Evolutionary conservation across 2,888 invertebrate genomes (phyloP).

Genomic region (Caenorhabditis sp.): DNA sequence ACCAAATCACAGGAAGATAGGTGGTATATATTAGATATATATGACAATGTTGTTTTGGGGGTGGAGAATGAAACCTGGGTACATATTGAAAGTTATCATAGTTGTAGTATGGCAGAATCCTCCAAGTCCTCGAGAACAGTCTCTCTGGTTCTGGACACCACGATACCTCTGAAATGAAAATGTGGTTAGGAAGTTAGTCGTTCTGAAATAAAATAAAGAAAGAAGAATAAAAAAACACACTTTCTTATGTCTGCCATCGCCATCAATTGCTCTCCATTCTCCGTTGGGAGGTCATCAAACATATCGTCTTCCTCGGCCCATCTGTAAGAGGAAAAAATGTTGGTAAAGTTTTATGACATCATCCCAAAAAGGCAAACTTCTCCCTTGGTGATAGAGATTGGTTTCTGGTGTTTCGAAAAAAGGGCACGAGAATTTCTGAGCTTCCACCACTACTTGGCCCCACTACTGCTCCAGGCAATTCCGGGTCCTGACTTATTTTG

Average conservation of each 20-base stretch:
- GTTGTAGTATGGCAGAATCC: slow-evolving; percentile 46
- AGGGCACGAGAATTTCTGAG: slow-evolving; percentile 19
- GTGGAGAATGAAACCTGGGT: slow-evolving; percentile 10
- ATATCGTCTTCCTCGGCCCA: slow-evolving; percentile 67
- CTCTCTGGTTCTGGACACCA: slow-evolving; percentile 58
- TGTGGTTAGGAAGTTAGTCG: too few species aligned
- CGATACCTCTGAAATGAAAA: slow-evolving; percentile 45
- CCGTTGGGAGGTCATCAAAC: slow-evolving; percentile 64
- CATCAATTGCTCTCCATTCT: slow-evolving; percentile 65
- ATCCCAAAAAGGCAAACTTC: neutral
- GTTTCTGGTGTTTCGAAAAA: slow-evolving; percentile 34
- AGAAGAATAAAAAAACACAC: slow-evolving; percentile 29
- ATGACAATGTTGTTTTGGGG: slow-evolving; percentile 5
- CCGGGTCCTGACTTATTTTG: neutral
- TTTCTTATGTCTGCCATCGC: slow-evolving; percentile 66
- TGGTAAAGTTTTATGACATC: slow-evolving; percentile 35
- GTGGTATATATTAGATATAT: slow-evolving; percentile 17
- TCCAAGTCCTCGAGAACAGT: slow-evolving; percentile 63
- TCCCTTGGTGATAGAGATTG: slow-evolving; percentile 22
- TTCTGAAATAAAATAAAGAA: too few species aligned
- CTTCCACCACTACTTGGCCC: neutral
- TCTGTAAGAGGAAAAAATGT: slow-evolving; percentile 45
- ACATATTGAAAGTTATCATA: slow-evolving; percentile 40
- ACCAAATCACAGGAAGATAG: slow-evolving; percentile 44
- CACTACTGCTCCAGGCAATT: slow-evolving; percentile 25